phyloP scores from a whole-genome alignment of 2,888 invertebrate genomes.

The Tetragonisca angustula region DNA sequence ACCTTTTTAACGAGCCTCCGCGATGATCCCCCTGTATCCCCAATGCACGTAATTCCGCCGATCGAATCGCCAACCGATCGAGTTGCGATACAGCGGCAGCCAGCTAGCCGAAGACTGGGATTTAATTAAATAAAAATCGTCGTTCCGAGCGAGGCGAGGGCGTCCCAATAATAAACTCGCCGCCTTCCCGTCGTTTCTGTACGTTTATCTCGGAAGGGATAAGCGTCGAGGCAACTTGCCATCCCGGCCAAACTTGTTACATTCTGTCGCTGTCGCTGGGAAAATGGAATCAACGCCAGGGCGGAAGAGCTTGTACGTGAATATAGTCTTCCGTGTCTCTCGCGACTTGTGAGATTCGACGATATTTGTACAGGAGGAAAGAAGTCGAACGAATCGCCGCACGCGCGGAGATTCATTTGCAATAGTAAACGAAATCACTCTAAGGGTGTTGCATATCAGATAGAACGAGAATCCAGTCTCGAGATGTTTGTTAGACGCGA shows the following conservation, averaged over 20 bases:
- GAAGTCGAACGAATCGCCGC: no score
- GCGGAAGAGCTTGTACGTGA: background rate
- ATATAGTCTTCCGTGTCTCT: background rate
- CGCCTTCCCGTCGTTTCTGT: conserved; percentile 19
- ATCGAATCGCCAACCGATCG: conserved; percentile 18
- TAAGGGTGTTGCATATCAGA: conserved; percentile 7
- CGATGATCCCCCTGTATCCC: background rate
- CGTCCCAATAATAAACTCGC: conserved; percentile 36
- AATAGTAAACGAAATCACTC: background rate
- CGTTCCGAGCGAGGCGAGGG: background rate
- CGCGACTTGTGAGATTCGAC: conserved; percentile 22
- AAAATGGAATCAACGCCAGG: conserved; percentile 39
- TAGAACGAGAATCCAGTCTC: background rate
- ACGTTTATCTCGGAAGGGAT: conserved; percentile 28
- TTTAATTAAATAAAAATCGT: conserved; percentile 53
- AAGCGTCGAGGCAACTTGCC: conserved; percentile 33
- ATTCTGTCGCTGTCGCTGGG: conserved; percentile 30
- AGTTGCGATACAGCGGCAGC: background rate
- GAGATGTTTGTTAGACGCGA: background rate
- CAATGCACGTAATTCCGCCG: conserved; percentile 2
- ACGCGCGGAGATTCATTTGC: background rate
- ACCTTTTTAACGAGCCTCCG: conserved; percentile 3
- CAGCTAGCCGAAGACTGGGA: conserved; percentile 3
- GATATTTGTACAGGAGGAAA: background rate
- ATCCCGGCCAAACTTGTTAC: conserved; percentile 38